Evolutionary conservation across 2,113 vertebrate species (phyloP).

Genomic region (Kryptolebias marmoratus): DNA sequence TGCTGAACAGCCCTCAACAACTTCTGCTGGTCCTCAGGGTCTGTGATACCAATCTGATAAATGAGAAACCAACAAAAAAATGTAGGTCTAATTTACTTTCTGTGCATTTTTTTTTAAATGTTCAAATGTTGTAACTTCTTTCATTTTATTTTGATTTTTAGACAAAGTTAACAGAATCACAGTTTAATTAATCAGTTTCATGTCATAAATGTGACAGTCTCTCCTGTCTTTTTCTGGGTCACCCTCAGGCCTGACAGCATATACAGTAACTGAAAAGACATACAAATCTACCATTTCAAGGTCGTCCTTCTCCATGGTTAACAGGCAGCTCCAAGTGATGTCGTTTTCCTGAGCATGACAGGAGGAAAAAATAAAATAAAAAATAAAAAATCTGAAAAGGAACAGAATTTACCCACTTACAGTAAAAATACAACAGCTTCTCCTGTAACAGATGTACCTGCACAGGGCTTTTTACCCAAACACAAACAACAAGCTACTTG

Average conservation of each 20-base stretch:
- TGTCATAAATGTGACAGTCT: not conserved
- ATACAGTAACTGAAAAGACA: slow-evolving; percentile 11
- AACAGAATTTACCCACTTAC: slow-evolving; percentile 40
- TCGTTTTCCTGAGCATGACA: slow-evolving; percentile 82
- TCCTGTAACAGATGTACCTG: slow-evolving; percentile 54
- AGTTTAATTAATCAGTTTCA: not conserved
- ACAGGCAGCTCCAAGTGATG: slow-evolving; percentile 86
- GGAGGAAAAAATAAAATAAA: not conserved
- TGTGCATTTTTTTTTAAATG: no score
- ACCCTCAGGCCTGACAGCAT: slow-evolving; percentile 1
- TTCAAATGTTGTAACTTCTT: no score
- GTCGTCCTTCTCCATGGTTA: slow-evolving; percentile 88
- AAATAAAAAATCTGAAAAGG: not conserved
- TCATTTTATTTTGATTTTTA: not conserved
- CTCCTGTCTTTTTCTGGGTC: slow-evolving; percentile 28
- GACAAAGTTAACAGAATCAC: not conserved
- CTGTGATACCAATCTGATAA: slow-evolving; percentile 86
- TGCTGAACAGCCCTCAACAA: slow-evolving; percentile 82
- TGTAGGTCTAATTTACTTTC: not conserved
- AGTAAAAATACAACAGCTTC: slow-evolving; percentile 32
- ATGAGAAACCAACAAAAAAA: not conserved
- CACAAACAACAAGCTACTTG: slow-evolving; percentile 31
- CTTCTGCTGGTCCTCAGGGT: slow-evolving; percentile 85
- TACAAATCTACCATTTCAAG: slow-evolving; percentile 84
- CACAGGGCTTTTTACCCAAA: slow-evolving; percentile 22